Percentiles rank a stretch among this genome's conserved stretches.
phyloP scores from a whole-genome alignment of 2,113 vertebrate genomes.

The Turdus rufiventris region DNA sequence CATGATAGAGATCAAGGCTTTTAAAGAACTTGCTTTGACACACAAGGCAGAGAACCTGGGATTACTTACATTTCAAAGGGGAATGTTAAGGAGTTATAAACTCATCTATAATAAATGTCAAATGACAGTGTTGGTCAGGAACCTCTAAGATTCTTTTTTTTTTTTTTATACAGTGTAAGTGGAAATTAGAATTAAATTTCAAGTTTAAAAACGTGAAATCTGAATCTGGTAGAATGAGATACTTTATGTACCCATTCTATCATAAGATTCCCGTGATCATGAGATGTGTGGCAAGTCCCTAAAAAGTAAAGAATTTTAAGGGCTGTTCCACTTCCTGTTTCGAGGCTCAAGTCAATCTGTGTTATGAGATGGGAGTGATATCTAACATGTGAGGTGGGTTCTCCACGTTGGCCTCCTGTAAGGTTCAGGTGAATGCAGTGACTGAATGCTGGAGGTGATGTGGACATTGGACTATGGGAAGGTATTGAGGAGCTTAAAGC shows the following conservation, averaged over 20 bases:
- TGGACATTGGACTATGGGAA: accelerated
- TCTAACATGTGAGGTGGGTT: accelerated
- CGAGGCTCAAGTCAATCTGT: not conserved
- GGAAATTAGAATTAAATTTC: not conserved
- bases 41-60: not conserved
- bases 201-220: not conserved
- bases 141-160: not conserved
- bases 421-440: not conserved
- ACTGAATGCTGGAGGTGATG: not conserved
- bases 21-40: not conserved
- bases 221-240: not conserved
- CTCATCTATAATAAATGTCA: not conserved
- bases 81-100: not conserved
- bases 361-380: not conserved
- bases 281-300: not conserved
- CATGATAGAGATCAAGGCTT: not conserved
- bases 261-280: not conserved
- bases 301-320: not conserved
- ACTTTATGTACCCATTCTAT: not conserved
- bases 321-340: not conserved
- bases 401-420: accelerated
- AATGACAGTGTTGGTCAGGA: not conserved
- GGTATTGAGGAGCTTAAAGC: not conserved
- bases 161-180: not conserved
- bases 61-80: constrained; percentile 23